A percentile compares a stretch with the other conserved stretches of the same genome.
Evolutionary conservation across 2,888 invertebrate species (phyloP).

Genomic region (Drosophila koepferae): DNA sequence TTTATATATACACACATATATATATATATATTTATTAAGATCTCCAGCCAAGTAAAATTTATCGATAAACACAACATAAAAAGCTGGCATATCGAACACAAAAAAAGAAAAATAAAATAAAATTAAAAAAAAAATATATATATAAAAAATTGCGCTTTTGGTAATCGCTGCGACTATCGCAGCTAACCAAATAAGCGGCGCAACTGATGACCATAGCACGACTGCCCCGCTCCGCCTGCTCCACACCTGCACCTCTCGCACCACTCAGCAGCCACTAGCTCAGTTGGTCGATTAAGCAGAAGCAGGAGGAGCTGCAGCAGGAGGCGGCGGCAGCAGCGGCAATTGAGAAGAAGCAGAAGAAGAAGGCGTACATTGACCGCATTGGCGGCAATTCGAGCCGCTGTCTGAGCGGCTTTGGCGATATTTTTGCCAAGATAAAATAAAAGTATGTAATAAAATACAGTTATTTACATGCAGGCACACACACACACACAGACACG

Average conservation of each 20-base stretch:
- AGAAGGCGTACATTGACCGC: slow-evolving; percentile 69
- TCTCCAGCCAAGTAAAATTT: slow-evolving; percentile 12
- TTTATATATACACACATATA: neutral
- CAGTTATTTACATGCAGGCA: slow-evolving; percentile 74
- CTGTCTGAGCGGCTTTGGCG: slow-evolving; percentile 73
- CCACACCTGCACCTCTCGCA: too few species aligned
- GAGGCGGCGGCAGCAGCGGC: neutral
- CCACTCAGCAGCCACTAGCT: slow-evolving; percentile 4
- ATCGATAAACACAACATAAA: slow-evolving; percentile 36
- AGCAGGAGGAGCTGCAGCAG: slow-evolving; percentile 6
- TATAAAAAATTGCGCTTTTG: slow-evolving; percentile 31
- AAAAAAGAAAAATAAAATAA: neutral
- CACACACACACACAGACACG: slow-evolving; percentile 33
- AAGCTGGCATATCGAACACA: slow-evolving; percentile 24
- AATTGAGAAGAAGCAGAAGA: neutral
- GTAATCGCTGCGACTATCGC: slow-evolving; percentile 53
- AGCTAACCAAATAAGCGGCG: slow-evolving; percentile 39
- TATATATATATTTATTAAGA: neutral
- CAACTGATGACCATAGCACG: slow-evolving; percentile 10
- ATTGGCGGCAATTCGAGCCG: slow-evolving; percentile 72
- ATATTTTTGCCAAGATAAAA: slow-evolving; percentile 78
- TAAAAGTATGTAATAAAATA: slow-evolving; percentile 77
- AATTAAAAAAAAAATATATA: neutral
- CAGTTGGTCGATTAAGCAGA: slow-evolving; percentile 30
- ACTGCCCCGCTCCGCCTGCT: neutral